phyloP scores from a whole-genome alignment of 2,888 invertebrate genomes.

The Lapara coniferarum region DNA sequence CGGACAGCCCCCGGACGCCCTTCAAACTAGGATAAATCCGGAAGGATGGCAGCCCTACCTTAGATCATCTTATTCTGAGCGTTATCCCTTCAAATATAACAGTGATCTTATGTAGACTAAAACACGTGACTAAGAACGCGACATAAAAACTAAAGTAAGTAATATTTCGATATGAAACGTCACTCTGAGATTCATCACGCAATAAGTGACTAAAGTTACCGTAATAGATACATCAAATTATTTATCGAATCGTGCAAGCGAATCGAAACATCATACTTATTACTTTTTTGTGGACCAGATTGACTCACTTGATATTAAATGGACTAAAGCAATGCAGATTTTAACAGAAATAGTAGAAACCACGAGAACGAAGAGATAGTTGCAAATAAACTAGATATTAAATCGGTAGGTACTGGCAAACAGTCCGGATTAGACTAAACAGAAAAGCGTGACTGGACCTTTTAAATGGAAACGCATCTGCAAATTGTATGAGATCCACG shows the following conservation, averaged over 20 bases:
- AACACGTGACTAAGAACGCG: too few species aligned
- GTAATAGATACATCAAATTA: background rate
- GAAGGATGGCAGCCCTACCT: too few species aligned
- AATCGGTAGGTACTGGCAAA: conserved; percentile 2
- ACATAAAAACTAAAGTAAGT: too few species aligned
- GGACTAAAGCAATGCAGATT: background rate
- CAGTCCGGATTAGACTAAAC: conserved; percentile 12
- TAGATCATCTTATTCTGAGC: too few species aligned
- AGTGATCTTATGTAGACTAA: too few species aligned
- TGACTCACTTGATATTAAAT: background rate
- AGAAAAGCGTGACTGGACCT: conserved; percentile 9
- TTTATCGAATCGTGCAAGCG: background rate
- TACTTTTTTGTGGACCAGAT: background rate
- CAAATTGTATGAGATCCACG: background rate
- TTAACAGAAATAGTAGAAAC: background rate
- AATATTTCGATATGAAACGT: too few species aligned
- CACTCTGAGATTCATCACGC: too few species aligned
- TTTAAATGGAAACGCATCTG: conserved; percentile 21
- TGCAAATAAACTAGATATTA: conserved; percentile 16
- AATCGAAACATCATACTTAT: background rate
- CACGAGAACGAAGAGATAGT: background rate
- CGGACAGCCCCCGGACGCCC: too few species aligned
- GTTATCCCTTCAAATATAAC: too few species aligned
- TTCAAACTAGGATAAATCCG: too few species aligned
- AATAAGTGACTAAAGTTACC: too few species aligned